Base-by-base conservation (phyloP, 1,140 invertebrate species). In the Lepidurus arcticus region DNA sequence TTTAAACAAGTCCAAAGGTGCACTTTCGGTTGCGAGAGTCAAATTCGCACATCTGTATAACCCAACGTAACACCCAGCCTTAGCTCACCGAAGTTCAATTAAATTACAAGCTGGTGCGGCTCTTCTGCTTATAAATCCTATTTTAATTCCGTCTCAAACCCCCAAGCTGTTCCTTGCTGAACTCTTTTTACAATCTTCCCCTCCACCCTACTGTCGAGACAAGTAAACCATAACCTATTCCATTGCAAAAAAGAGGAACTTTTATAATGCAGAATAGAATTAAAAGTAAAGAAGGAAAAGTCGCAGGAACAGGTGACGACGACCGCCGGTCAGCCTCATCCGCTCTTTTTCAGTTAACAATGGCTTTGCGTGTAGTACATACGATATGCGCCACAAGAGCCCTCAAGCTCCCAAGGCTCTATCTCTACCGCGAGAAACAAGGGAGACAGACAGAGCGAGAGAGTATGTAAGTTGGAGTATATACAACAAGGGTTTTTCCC, bases 351-450 rank as follows among this genome's bases (percentile, higher is more conserved):
- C 9, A 16, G 53, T 65, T 65, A 65, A 65, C 53, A 65, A 65
- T 65, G 21, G 16, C 53, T 65, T 65, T 65, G 53, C 53, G 53
- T 65, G 53, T 65, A 65, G 53, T 65, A 65, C 53, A 65, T 65
- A n/a, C 53, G 21, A 21, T 65, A 16, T 65, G 53, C 53, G 53
- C 53, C 53, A 65, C n/a, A 65, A 65, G 53, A 65, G 53, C 53
- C 53, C 21, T 21, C 53, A 65, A 21, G 21, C 53, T 65, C 53
- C 53, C 53, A 13, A 9, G 53, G 21, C 53, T 65, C 16, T 9
- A 65, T 21, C 8, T 65, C 4, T 65, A 65, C 53, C 13, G 53
- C 53, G 53, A 21, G 53, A 65, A 34, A 34, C 34, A 34, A 65
- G 53, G 21, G 53, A n/a, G 53, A 21, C 4, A 65, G 53, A 65